Base-by-base conservation (phyloP, 1,140 invertebrate genomes). In the Drosophila truncata region DNA sequence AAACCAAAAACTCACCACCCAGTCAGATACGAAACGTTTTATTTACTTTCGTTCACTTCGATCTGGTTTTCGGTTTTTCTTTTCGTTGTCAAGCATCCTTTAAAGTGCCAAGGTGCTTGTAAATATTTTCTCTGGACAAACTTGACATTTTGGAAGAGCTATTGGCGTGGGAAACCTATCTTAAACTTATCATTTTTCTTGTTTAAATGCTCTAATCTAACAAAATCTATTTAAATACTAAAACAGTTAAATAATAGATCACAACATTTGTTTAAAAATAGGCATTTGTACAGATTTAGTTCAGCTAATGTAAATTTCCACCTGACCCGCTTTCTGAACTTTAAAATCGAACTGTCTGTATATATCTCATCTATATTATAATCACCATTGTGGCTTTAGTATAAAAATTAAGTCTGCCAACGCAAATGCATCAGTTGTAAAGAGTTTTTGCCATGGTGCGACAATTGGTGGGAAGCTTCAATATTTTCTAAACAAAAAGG, bases 41-140 rank as follows among this genome's bases (percentile, higher is more conserved):
- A 78, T 87, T 87, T 87, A 55, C 64, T 65, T 77, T 73, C 39
- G 58, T 77, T 87, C 33, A 78, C 63, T 87, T 88, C 84, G 80
- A 87, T 80, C 78, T 88, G 80, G 69, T 62, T 72, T 86, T 77
- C 46, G 46, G 66, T 42, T 80, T 66, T 62, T 62, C 33, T 46
- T 59, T 70, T 55, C n/a, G 25, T 27, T 67, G 57, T 74, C 72
- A 66, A 82, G 76, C 65, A 74, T 74, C 77, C 82, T 86, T 78
- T 80, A 83, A 91, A 86, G 76, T 84, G 78, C 42, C 33, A 46
- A 44, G 54, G 35, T 49, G 61, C 73, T 74, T 78, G 70, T 78
- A 76, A 91, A 82, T 80, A 80, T 80, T 82, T 71, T 86, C 18
- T 16, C 44, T 54, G 47, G 37, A 58, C 63, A 78, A 80, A 84